Conservation (phyloP, 1,140 invertebrate genomes). For the Drosophila novamexicana region DNA sequence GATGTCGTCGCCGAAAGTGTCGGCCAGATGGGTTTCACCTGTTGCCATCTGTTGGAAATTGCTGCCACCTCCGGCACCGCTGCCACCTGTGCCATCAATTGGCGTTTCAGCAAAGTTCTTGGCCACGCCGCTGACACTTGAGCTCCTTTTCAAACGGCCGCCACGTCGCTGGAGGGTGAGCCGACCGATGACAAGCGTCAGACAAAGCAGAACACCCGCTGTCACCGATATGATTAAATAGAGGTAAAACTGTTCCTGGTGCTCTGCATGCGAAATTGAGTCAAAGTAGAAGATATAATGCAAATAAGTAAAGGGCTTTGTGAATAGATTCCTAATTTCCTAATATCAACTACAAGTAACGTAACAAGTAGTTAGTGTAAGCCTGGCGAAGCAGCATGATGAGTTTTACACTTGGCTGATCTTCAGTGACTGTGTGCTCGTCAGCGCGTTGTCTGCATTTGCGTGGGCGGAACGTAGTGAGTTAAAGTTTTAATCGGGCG, state of each 20-base stretch:
- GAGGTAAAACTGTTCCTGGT: slow-evolving; percentile 91
- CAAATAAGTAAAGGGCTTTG: slow-evolving; percentile 22
- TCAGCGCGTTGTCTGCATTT: slow-evolving; percentile 30
- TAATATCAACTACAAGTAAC: slow-evolving; percentile 16
- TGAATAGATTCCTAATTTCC: slow-evolving; percentile 18
- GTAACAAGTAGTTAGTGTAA: slow-evolving; percentile 33
- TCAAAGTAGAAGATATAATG: slow-evolving; percentile 15
- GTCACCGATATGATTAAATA: slow-evolving; percentile 90
- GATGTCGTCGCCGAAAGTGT: slow-evolving; percentile 90
- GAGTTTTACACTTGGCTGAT: slow-evolving; percentile 48
- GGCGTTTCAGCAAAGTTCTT: slow-evolving; percentile 46
- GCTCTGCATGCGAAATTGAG: slow-evolving; percentile 86
- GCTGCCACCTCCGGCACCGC: slow-evolving; percentile 14
- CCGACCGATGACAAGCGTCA: slow-evolving; percentile 88
- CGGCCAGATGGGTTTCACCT: slow-evolving; percentile 87
- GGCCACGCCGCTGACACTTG: slow-evolving; percentile 49
- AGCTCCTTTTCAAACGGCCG: slow-evolving; percentile 82
- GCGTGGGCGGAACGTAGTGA: slow-evolving; percentile 6
- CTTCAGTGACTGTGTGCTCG: slow-evolving; percentile 27
- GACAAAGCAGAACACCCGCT: slow-evolving; percentile 88
- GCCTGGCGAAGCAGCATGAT: slow-evolving; percentile 34
- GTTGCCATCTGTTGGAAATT: slow-evolving; percentile 86
- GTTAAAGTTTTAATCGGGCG: slow-evolving; percentile 55
- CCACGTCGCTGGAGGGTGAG: slow-evolving; percentile 87
- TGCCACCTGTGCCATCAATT: slow-evolving; percentile 21